These are phyloP conservation scores for Arenaria interpres DNA, from an alignment of 2,113 vertebrate genomes.

Conservation along the genomic window DNA sequence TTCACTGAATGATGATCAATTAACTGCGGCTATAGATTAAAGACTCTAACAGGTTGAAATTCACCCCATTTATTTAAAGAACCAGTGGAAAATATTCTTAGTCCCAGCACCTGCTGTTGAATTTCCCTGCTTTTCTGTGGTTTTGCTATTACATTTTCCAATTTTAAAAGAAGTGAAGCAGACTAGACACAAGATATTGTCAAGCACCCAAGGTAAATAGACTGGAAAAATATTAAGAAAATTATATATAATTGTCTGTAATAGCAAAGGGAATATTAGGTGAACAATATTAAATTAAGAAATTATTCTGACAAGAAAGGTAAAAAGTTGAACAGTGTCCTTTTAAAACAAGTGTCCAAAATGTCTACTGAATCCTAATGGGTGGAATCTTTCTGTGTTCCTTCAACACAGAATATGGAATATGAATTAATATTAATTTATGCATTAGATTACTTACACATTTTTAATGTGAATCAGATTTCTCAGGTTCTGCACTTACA, in stretches of 20 bases:
- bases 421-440: slow-evolving; percentile 17
- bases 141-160: neutral
- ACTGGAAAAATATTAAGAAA: slow-evolving; percentile 6
- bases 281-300: neutral
- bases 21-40: neutral
- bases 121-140: slow-evolving; percentile 15
- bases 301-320: neutral
- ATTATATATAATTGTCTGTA: neutral
- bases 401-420: neutral
- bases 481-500: neutral
- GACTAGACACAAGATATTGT: slow-evolving; percentile 20
- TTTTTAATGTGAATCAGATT: slow-evolving; percentile 29
- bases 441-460: neutral
- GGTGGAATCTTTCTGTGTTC: neutral
- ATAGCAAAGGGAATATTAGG: neutral
- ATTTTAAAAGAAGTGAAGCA: neutral
- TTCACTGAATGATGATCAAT: too few species aligned
- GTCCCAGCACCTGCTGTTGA: slow-evolving; percentile 18
- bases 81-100: slow-evolving; percentile 13
- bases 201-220: slow-evolving; percentile 34
- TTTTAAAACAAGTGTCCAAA: neutral
- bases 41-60: neutral
- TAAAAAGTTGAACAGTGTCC: neutral
- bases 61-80: neutral
- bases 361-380: neutral